Evolutionary conservation across 2,888 invertebrate species (phyloP), one percentile per base, ranked within the genome.

Genomic region (Eupithecia vulgata): DNA sequence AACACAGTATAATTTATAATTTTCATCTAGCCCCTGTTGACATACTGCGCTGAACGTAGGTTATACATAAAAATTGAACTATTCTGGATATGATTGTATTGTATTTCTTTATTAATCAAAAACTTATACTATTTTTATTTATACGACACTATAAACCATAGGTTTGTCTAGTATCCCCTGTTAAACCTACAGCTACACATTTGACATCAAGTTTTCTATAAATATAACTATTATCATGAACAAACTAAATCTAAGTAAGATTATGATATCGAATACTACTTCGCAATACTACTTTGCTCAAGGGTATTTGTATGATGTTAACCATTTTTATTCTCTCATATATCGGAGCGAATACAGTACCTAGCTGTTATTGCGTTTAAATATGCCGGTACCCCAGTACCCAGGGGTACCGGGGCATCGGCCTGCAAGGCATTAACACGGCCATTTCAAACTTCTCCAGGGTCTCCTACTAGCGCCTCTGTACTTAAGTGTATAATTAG

Each of bases 401-500:
- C 77, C 79, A 67, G 76, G 62, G 34, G 30, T 17, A 79, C 74
- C 52, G 17, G 37, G 62, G 21, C 35, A 68, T 62, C 30, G n/a
- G 65, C 79, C 80, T 76, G 80, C 79, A 69, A 81, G 78, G 84
- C 84, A 84, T 88, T 88, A 88, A 85, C 88, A 85, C 88, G 78
- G 80, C 87, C 86, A 87, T 88, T 89, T 82, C 84, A 86, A 86
- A 88, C 87, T 88, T 89, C 85, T 87, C 83, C 85, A 74, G 83
- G 79, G 83, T 80, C 79, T 79, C 52, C 79, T 71, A 83, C 81
- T 75, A 81, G 81, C 81, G 85, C 84, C 86, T 88, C 90, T 91
- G 90, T 89, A 89, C 88, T 90, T 91, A 92, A 92, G 86, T 88
- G 89, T 89, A 87, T 92, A 92, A 93, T 93, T 93, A 92, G 89